A percentile compares a stretch with the other conserved stretches of the same genome.
phyloP scores from a whole-genome alignment of 2,113 vertebrate genomes.

The Pedionomus torquatus region DNA sequence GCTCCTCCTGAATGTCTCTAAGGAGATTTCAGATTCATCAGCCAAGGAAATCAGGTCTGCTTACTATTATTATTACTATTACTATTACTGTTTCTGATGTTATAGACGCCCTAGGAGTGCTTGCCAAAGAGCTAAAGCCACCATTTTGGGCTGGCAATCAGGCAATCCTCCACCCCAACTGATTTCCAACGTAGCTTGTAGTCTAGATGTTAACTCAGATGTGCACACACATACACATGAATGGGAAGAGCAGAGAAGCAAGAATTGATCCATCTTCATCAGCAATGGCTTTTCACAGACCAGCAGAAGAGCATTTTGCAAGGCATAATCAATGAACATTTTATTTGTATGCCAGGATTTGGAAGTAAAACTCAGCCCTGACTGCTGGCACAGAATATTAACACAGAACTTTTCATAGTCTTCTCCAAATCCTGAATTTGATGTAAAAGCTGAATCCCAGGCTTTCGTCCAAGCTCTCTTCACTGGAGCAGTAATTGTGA shows the following conservation, averaged over 20 bases:
- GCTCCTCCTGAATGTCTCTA: background rate
- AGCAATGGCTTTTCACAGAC: background rate
- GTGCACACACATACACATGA: too few relatives aligned
- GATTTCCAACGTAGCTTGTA: background rate
- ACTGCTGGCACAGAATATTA: background rate
- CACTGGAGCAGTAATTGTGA: background rate
- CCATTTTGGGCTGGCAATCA: background rate
- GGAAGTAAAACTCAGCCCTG: background rate
- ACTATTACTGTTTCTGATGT: background rate
- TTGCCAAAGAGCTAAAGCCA: background rate
- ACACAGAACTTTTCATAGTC: background rate
- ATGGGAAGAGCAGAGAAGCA: background rate
- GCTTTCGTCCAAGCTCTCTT: background rate
- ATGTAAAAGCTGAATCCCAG: background rate
- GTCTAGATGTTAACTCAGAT: background rate
- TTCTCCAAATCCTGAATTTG: background rate
- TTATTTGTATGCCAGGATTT: background rate
- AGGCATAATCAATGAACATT: background rate
- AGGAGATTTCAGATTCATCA: constrained; percentile 21
- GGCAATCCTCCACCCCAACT: background rate
- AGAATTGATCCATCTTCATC: background rate
- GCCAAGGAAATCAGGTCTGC: background rate
- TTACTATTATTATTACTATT: background rate
- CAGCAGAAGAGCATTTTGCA: background rate
- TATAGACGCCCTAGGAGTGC: background rate